Evolutionary conservation across 2,797 vertebrate species (phyloP), one percentile per base, ranked within the genome.

Genomic region (Bradypus variegatus): DNA sequence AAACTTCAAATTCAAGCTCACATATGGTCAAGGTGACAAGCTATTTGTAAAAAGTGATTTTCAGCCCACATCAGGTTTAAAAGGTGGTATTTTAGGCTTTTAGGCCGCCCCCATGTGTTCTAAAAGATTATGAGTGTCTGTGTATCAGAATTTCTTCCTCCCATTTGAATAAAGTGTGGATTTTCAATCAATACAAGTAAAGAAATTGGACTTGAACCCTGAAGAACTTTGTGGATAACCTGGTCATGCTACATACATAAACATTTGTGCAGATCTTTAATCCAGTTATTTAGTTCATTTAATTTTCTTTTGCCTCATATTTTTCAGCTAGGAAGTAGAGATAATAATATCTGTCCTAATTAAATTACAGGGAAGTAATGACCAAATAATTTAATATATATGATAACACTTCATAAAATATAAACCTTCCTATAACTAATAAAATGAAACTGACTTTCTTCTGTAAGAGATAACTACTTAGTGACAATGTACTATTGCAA

Each of bases 231-330:
- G 27, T 31, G 10, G 27, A 67, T 88, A 27, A 67, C 14, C 36
- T 72, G 36, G 14, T 23, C 91, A 31, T 86, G 31, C 21, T 79
- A 14, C 0, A 48, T 50, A 62, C 21, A 58, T 58, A 58, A 21
- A 58, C 29, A n/a, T 19, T 87, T 60, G 8, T 45, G 14, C 38
- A 18, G 55, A 45, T n/a, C 86, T 93, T 78, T 9, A 84, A 86
- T 90, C 6, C 7, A 69, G 58, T 94, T 70, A 50, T 92, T 91
- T 83, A 31, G 53, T 83, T 93, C 73, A 93, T 91, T 94, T 92
- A 91, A 95, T 91, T 93, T 86, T 19, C 29, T 92, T 87, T 76
- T 58, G 41, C 50, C 89, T 90, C 48, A 65, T 1, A 55, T 16
- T 65, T 89, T 92, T 92, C 38, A 88, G 4, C 23, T 41, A 86